phyloP scores from a whole-genome alignment of 1,140 invertebrate species.

The Neodiprion lecontei region DNA sequence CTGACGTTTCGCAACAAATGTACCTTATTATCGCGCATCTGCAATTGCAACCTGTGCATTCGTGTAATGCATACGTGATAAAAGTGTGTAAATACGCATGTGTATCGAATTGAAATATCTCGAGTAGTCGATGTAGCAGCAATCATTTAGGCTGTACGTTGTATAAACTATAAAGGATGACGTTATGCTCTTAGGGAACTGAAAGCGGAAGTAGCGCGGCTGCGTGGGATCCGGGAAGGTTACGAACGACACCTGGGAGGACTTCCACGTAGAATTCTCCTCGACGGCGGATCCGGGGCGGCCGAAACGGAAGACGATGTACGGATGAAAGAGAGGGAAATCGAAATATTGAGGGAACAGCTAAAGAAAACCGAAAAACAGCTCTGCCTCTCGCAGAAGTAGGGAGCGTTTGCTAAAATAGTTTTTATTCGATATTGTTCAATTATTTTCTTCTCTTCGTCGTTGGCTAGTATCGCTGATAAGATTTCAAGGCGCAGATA shows the following conservation, averaged over 20 bases:
- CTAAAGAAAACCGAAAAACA: constrained; percentile 68
- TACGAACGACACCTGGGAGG: constrained; percentile 60
- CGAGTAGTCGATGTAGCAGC: too few relatives aligned
- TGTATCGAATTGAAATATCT: not conserved
- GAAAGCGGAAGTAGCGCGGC: constrained; percentile 72
- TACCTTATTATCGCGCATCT: too few relatives aligned
- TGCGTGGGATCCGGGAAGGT: constrained; percentile 66
- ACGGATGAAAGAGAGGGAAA: constrained; percentile 66
- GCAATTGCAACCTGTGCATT: too few relatives aligned
- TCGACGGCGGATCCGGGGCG: constrained; percentile 42
- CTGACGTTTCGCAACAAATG: too few relatives aligned
- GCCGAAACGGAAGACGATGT: constrained; percentile 56
- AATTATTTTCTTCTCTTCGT: not conserved
- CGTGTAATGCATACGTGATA: too few relatives aligned
- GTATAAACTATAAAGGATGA: too few relatives aligned
- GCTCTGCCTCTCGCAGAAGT: constrained; percentile 50
- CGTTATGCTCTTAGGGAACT: constrained; percentile 57
- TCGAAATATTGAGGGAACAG: constrained; percentile 64
- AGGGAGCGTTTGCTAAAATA: constrained; percentile 25
- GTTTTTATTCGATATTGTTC: not conserved
- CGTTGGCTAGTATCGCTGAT: too few relatives aligned
- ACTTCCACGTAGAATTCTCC: constrained; percentile 41
- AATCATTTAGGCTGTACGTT: too few relatives aligned
- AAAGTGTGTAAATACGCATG: constrained; percentile 9
- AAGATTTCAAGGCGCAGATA: too few relatives aligned